Evolutionary conservation across 2,888 invertebrate species (phyloP).

Genomic region (Philereme vetulata): DNA sequence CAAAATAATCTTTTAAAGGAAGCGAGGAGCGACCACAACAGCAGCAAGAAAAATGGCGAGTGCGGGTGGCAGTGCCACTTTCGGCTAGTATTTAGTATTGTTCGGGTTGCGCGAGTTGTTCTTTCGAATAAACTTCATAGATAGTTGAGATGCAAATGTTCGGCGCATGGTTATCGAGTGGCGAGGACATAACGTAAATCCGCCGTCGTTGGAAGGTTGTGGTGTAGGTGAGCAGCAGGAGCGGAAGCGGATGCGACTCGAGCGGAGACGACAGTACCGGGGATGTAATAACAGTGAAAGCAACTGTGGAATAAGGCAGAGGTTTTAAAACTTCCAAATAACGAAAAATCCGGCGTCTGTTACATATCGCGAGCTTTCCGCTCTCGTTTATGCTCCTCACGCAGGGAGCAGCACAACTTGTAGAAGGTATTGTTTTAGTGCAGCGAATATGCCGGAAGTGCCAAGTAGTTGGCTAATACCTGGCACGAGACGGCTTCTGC

Average conservation of each 20-base stretch:
- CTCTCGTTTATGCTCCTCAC: slow-evolving; percentile 17
- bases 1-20: too few species aligned
- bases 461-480: slow-evolving; percentile 12
- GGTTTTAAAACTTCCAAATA: too few species aligned
- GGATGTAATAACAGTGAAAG: not conserved
- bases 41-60: slow-evolving; percentile 10
- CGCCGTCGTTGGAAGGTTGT: slow-evolving; percentile 3
- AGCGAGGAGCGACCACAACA: not conserved
- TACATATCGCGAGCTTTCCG: not conserved
- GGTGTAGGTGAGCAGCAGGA: not conserved
- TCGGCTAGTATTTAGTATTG: not conserved
- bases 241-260: slow-evolving; percentile 12
- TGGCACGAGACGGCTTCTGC: not conserved
- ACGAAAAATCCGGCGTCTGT: too few species aligned
- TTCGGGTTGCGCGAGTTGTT: slow-evolving; percentile 14
- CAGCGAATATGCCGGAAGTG: slow-evolving; percentile 6
- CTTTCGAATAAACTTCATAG: slow-evolving; percentile 27
- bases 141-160: slow-evolving; percentile 29
- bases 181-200: slow-evolving; percentile 17
- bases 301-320: not conserved
- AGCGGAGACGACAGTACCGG: not conserved
- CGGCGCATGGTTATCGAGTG: slow-evolving; percentile 24
- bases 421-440: slow-evolving; percentile 10
- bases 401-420: not conserved
- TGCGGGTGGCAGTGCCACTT: slow-evolving; percentile 16